Base-by-base conservation (phyloP, 2,888 invertebrate species). In the Lobophora halterata region DNA sequence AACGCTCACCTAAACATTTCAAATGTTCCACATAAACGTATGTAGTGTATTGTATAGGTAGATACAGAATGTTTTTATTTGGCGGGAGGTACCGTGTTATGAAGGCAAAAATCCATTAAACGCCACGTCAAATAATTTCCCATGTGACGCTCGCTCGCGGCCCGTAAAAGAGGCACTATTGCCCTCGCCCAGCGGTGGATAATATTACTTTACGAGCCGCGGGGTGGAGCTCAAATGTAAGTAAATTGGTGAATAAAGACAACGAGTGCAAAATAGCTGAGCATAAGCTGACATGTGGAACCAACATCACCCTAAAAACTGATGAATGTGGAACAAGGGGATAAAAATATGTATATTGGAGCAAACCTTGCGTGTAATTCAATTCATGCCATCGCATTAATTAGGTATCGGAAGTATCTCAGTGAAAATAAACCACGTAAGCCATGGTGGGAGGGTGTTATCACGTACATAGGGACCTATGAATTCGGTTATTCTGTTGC, bases 31-130 rank as follows among this genome's bases (percentile, higher is more conserved):
- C 53, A 55, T 64, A 12, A 42, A 64, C 58, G 62, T 57, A 55
- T 61, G 57, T 58, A 57, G 58, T 58, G n/a, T n/a, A n/a, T n/a
- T n/a, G n/a, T 62, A 52, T 61, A 59, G 59, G 52, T 67, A 63
- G 44, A 60, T 64, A 60, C 58, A 16, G 63, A 64, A 64, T 71
- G 72, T 79, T 81, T 81, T 82, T 82, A 82, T 83, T 86, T 71
- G 75, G 69, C 69, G 65, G 78, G 73, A 77, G 77, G 77, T 83
- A 76, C 81, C 82, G 77, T 83, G 85, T 85, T 85, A 85, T 85
- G 86, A 83, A 80, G 83, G 85, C 85, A 81, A 82, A 83, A 86
- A 86, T 86, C 86, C 86, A 87, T 87, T 87, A 87, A 87, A 85
- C 79, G 82, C 68, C 78, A 83, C 83, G 86, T 87, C 86, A 86